Evolutionary conservation across 2,113 vertebrate genomes (phyloP).

Genomic region (Phalacrocorax brasilianus): DNA sequence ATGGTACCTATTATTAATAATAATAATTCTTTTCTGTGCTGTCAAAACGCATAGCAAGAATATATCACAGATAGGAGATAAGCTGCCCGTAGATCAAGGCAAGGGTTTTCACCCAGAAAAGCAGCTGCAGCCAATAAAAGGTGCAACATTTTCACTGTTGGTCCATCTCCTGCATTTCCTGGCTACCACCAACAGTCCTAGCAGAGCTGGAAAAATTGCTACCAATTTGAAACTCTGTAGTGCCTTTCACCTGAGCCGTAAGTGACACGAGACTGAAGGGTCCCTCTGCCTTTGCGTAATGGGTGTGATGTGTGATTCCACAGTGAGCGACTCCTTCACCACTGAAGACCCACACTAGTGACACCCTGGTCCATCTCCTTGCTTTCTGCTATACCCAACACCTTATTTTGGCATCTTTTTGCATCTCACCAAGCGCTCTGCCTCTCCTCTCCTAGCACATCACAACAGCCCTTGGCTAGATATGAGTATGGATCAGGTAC

Average conservation of each 20-base stretch:
- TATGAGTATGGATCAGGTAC: background rate
- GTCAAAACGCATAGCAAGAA: background rate
- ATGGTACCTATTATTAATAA: background rate
- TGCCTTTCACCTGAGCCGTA: background rate
- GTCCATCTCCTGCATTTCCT: background rate
- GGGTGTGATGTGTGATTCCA: background rate
- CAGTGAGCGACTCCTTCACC: background rate
- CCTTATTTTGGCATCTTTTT: background rate
- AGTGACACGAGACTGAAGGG: background rate
- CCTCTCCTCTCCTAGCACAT: background rate
- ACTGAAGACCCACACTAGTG: background rate
- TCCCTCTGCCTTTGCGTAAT: background rate
- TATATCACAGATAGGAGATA: background rate
- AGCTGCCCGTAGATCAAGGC: background rate
- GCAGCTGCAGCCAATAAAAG: background rate
- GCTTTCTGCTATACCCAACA: background rate
- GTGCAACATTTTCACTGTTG: background rate
- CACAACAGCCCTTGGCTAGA: accelerated
- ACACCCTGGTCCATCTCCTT: background rate
- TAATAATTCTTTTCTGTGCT: background rate
- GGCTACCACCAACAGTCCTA: accelerated
- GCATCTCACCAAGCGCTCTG: background rate
- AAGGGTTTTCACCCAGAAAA: background rate
- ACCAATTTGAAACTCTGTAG: background rate
- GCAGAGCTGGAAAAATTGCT: background rate